Conservation (phyloP, 2,113 vertebrate genomes). For the Nothoprocta pentlandii region DNA sequence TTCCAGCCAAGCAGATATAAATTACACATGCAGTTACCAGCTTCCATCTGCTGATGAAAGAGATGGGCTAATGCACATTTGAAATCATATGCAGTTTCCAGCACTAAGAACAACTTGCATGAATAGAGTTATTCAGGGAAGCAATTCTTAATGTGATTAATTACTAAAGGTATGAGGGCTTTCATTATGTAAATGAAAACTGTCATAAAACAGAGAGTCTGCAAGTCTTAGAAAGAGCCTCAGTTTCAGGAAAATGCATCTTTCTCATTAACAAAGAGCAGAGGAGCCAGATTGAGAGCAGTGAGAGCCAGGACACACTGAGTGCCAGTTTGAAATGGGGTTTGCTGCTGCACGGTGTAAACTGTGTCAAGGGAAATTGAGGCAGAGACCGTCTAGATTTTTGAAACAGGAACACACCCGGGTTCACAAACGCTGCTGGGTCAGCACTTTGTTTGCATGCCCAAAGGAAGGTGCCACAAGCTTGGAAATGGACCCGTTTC, state of each 20-base stretch:
- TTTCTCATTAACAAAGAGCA: neutral
- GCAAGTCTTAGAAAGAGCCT: constrained; percentile 31
- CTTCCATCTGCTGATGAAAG: constrained; percentile 73
- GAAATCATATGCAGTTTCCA: constrained; percentile 59
- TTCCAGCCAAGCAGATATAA: constrained; percentile 70
- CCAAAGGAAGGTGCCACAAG: neutral
- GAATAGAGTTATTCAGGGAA: constrained; percentile 62
- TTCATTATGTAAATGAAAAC: constrained; percentile 71
- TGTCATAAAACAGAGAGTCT: constrained; percentile 56
- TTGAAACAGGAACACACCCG: neutral
- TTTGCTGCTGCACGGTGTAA: neutral
- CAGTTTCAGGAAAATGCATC: constrained; percentile 26
- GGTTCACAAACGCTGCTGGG: neutral
- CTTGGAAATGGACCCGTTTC: neutral
- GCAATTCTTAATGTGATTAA: constrained; percentile 71
- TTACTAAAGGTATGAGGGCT: constrained; percentile 59
- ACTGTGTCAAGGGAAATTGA: neutral
- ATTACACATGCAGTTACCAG: constrained; percentile 69
- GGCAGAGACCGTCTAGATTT: neutral
- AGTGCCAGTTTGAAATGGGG: neutral
- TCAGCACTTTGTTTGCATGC: neutral
- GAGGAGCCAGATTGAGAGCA: neutral
- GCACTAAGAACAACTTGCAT: constrained; percentile 48
- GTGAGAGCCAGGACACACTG: neutral
- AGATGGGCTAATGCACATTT: constrained; percentile 45